Conservation (phyloP, 2,797 vertebrate genomes). For the Cuculus canorus region DNA sequence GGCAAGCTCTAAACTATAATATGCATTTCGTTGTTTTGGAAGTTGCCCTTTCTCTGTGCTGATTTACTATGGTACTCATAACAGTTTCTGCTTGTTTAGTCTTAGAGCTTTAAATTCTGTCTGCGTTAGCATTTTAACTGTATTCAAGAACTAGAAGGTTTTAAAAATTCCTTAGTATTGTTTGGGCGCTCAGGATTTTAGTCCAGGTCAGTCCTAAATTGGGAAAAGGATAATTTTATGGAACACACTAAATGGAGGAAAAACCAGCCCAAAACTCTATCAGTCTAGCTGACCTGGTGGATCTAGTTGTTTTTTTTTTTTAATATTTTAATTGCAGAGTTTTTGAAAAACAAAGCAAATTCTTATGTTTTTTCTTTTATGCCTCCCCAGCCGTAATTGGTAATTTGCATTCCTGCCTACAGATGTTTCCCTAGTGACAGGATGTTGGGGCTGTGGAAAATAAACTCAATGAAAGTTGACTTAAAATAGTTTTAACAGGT, state of each 20-base stretch:
- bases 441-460: neutral
- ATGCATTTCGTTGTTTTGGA: neutral
- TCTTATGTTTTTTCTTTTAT: neutral
- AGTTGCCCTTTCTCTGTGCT: neutral
- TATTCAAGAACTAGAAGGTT: neutral
- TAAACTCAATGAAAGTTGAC: conserved; percentile 1
- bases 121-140: neutral
- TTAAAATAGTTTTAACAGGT: neutral
- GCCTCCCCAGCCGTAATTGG: neutral
- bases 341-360: neutral
- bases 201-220: neutral
- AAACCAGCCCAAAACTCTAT: neutral
- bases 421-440: conserved; percentile 52
- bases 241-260: neutral
- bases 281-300: neutral
- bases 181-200: neutral
- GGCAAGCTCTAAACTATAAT: neutral
- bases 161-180: neutral
- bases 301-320: too few relatives aligned
- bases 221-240: neutral
- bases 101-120: neutral
- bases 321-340: neutral
- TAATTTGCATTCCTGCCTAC: conserved; percentile 38
- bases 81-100: neutral
- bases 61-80: neutral